These are phyloP conservation scores for Prenolepis imparis DNA, from an alignment of 2,888 invertebrate genomes.

Conservation along the genomic window DNA sequence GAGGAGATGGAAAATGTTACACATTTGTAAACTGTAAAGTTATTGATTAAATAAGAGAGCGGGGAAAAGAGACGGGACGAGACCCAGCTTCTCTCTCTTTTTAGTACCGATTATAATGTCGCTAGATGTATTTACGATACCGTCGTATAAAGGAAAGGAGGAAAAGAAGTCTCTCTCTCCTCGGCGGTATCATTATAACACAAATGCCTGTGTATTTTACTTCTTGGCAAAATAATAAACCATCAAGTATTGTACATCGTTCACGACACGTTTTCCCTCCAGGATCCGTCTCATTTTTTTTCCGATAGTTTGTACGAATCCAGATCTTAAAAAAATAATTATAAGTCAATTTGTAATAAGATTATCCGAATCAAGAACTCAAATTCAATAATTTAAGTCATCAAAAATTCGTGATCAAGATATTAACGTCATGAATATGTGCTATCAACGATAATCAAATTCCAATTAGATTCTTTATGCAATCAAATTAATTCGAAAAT, in stretches of 20 bases:
- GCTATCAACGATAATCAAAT: neutral
- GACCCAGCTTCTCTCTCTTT: slow-evolving; percentile 77
- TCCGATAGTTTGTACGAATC: neutral
- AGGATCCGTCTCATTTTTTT: neutral
- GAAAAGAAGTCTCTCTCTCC: slow-evolving; percentile 59
- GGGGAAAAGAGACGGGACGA: slow-evolving; percentile 57
- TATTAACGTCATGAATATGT: neutral
- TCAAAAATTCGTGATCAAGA: neutral
- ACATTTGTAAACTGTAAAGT: slow-evolving; percentile 66
- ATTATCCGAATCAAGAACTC: neutral
- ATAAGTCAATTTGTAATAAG: neutral
- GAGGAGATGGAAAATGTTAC: slow-evolving; percentile 34
- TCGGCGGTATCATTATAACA: slow-evolving; percentile 72
- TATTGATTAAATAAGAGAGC: slow-evolving; percentile 60
- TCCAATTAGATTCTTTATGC: neutral
- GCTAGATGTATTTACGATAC: slow-evolving; percentile 76
- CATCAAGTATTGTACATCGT: slow-evolving; percentile 71
- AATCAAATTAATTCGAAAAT: too few species aligned
- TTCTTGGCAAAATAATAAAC: slow-evolving; percentile 78
- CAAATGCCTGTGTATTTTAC: slow-evolving; percentile 78
- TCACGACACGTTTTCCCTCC: neutral
- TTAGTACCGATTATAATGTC: slow-evolving; percentile 75
- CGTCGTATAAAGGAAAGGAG: slow-evolving; percentile 54
- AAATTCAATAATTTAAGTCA: neutral
- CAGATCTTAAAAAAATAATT: neutral